Base-by-base conservation (phyloP, 2,888 invertebrate genomes). In the Lomographa bimaculata region DNA sequence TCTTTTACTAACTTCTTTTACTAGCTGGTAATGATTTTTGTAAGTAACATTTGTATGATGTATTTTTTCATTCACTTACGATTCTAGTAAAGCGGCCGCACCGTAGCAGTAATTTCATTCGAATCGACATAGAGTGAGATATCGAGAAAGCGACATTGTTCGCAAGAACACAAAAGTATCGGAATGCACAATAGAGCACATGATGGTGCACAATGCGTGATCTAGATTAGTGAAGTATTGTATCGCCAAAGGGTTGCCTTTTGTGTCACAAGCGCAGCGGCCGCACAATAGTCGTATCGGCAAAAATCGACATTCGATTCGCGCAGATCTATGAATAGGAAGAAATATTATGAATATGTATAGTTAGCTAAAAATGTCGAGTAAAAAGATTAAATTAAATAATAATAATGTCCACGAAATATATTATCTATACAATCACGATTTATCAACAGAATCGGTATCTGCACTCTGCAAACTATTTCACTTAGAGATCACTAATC, bases 151-250 rank as follows among this genome's bases (percentile, higher is more conserved):
- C 43, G 34, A 36, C 40, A 58, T 64, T 64, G 64, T 68, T 54
- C 56, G 50, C 21, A 11, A 14, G 36, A 16, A 21, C 21, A 78
- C 73, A 77, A 78, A 69, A 64, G 54, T n/a, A 35, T 30, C 7
- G 36, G 27, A 24, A 24, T 32, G 23, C 23, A 43, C 42, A 43
- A 43, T 32, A 36, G 27, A 12, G 30, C 19, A 30, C 29, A 42
- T 36, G 34, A 42, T 16, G 25, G 26, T 21, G 36, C 36, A 42
- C 35, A 36, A 42, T 16, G 17, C 34, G 18, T 69, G 79, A 81
- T 80, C 81, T 80, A 82, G 81, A 83, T 82, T 77, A 75, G 72
- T 73, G 69, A 71, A 51, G 60, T 67, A 72, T 80, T 81, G 79
- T 81, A 63, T 70, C 65, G 56, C 64, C 71, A 80, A 83, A 83